Percentiles rank a stretch among this genome's conserved stretches.
phyloP scores from a whole-genome alignment of 2,797 vertebrate genomes.

The Pygocentrus nattereri region DNA sequence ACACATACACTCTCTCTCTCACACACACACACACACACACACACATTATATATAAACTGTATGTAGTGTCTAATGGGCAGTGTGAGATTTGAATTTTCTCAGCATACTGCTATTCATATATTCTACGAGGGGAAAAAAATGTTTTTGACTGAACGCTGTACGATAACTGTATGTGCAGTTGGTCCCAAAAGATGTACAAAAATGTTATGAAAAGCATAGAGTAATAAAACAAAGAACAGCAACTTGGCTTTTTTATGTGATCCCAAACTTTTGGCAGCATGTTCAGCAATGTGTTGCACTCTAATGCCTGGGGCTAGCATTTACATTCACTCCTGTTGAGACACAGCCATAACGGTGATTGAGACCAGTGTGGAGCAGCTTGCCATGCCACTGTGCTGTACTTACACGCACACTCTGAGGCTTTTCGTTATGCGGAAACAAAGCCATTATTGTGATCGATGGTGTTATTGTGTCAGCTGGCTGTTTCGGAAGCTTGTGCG shows the following conservation, averaged over 20 bases:
- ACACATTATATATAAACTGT: no score
- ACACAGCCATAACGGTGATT: constrained; percentile 51
- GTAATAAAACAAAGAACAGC: no score
- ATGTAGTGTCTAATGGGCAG: no score
- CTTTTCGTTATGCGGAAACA: constrained; percentile 37
- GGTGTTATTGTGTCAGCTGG: constrained; percentile 37
- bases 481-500: constrained; percentile 24
- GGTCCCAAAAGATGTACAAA: no score
- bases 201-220: no score
- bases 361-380: constrained; percentile 45
- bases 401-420: neutral
- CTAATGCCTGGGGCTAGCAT: constrained; percentile 16
- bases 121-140: no score
- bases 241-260: neutral
- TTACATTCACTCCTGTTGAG: constrained; percentile 37
- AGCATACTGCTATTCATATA: no score
- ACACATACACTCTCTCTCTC: no score
- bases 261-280: neutral
- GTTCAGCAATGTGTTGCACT: neutral
- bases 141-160: no score
- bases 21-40: no score
- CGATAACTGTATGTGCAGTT: no score
- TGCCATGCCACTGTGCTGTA: constrained; percentile 20
- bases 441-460: constrained; percentile 32
- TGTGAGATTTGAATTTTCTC: no score